Evolutionary conservation across 2,113 vertebrate genomes (phyloP), one percentile per base, ranked within the genome.

Genomic region (Hippocampus comes): DNA sequence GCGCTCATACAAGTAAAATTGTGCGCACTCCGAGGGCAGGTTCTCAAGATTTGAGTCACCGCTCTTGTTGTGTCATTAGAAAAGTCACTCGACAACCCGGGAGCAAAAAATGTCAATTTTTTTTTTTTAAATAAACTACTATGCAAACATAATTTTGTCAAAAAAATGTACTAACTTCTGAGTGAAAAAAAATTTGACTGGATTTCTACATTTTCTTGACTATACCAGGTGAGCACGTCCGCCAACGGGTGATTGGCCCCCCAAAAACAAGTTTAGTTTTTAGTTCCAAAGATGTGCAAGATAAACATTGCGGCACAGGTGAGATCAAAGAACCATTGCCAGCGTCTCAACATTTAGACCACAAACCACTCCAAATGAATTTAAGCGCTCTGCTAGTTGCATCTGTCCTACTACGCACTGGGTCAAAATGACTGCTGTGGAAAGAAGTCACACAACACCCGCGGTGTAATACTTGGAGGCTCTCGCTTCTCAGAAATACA

Each of bases 11-110:
- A n/a, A 11, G 34, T 38, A 5, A 6, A 38, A 38, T 71, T 59
- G 42, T 34, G 38, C 17, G 30, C 3, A 41, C 65, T 69, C 34
- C 43, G 5, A 34, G 55, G 56, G 17, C 41, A 9, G 56, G 61
- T 74, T 75, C 55, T 49, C 25, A 21, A 73, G 27, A 51, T 76
- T 34, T 76, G 74, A 81, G 56, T 67, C 76, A 68, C 51, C 69
- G 17, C 66, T 38, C 46, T 48, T 1, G 3, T 51, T 66, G 63
- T 30, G 67, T 74, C 56, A 72, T 77, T 67, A 34, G 27, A 17
- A 43, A 49, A 72, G 8, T 27, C 27, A 25, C 7, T 56, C 30
- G 73, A 6, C 34, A 38, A 6, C 49, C 57, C 63, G 20, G 11
- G 1, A 61, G 71, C 70, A 48, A 51, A 38, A 71, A 67, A 68